Base-by-base conservation (phyloP, 2,888 invertebrate species). In the Lasioglossum zephyrum region DNA sequence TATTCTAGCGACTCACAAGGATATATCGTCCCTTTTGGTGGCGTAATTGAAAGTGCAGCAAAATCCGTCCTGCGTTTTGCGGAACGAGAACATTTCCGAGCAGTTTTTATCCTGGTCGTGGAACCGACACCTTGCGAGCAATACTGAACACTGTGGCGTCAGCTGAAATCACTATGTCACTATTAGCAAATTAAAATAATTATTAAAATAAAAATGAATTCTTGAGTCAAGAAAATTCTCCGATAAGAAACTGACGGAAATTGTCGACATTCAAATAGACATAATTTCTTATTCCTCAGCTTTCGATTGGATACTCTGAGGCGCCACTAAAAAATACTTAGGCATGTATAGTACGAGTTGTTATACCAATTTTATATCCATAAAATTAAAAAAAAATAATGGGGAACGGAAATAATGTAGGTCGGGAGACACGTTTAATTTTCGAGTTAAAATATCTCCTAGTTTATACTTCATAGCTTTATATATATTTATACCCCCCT, bases 31-130 rank as follows among this genome's bases (percentile, higher is more conserved):
- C n/a, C 77, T 73, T 73, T 89, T 88, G 18, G 92, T 90, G 4
- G 90, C 88, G 79, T 96, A 96, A 92, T 96, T 96, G 89, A 96
- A 96, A 1, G 95, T 94, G 87, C 97, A 97, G 92, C 97, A 97
- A 89, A 95, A 96, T 0, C 97, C 97, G 36, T 95, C 95, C 18
- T 95, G 94, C 0, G 97, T 96, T 49, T 96, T 95, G 2, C 96
- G 95, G 0, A 95, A 93, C 0, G 84, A 47, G 91, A 97, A 96
- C 13, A 96, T 90, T 0, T 95, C 92, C 1, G 92, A 87, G 73
- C 94, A 95, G 80, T 93, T 92, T 47, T 70, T 79, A 0, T 57
- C 47, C n/a, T 91, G 60, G 0, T 96, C 95, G 1, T 92, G 95
- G 96, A 96, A 97, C 0, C 89, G 79, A 87, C 97, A 97, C 63